phyloP scores from a whole-genome alignment of 2,888 invertebrate genomes.

The Scrobipalpa costella region DNA sequence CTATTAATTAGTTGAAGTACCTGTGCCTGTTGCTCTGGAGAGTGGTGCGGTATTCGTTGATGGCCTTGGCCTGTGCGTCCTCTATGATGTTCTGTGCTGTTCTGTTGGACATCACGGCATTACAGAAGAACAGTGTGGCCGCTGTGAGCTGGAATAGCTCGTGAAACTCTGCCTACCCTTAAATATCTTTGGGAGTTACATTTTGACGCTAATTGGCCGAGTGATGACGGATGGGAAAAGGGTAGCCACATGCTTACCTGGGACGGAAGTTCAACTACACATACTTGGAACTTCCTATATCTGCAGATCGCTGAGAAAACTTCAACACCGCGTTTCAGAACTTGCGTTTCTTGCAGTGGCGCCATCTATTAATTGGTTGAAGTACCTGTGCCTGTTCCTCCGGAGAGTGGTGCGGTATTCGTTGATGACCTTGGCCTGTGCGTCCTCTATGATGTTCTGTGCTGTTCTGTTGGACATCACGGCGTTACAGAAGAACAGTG shows the following conservation, averaged over 20 bases:
- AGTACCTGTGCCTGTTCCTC: constrained; percentile 77
- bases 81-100: constrained; percentile 76
- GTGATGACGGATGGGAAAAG: too few species aligned
- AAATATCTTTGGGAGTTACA: too few species aligned
- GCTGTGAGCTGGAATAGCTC: too few species aligned
- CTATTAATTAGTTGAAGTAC: background rate
- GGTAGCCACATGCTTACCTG: too few species aligned
- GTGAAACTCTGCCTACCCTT: too few species aligned
- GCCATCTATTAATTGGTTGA: background rate
- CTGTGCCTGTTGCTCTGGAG: constrained; percentile 72
- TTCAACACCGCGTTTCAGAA: background rate
- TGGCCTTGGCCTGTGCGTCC: constrained; percentile 75
- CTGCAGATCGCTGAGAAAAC: too few species aligned
- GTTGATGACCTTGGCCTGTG: constrained; percentile 75
- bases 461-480: constrained; percentile 72
- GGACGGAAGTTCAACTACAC: too few species aligned
- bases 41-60: constrained; percentile 75
- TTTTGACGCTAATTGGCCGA: too few species aligned
- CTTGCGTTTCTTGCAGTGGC: too few species aligned
- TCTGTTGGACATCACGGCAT: constrained; percentile 68
- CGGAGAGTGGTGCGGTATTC: constrained; percentile 74
- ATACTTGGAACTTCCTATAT: too few species aligned
- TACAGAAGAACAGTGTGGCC: constrained; percentile 72
- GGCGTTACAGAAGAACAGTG: too few species aligned
- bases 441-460: constrained; percentile 75